These are phyloP conservation scores for Drosophila teissieri DNA, from an alignment of 1,140 invertebrate species.

Conservation along the genomic window DNA sequence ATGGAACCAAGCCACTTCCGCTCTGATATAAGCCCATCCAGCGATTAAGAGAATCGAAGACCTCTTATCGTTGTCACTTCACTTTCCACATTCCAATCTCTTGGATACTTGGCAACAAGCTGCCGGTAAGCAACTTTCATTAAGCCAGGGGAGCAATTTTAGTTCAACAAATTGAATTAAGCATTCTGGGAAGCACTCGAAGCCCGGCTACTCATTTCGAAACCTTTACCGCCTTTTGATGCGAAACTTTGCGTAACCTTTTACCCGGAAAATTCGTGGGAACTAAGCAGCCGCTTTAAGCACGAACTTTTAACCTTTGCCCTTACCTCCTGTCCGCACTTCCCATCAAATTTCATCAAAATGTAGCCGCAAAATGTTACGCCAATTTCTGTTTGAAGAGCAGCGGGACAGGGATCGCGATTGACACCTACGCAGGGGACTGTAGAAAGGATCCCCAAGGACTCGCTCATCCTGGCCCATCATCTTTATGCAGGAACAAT, in stretches of 20 bases:
- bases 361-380: slow-evolving; percentile 57
- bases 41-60: slow-evolving; percentile 13
- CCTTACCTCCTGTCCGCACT: slow-evolving; percentile 5
- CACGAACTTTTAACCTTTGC: slow-evolving; percentile 57
- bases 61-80: slow-evolving; percentile 22
- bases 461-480: slow-evolving; percentile 20
- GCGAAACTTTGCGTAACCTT: slow-evolving; percentile 58
- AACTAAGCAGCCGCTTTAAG: slow-evolving; percentile 37
- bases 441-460: neutral
- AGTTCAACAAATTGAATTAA: slow-evolving; percentile 60
- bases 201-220: slow-evolving; percentile 4
- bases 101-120: slow-evolving; percentile 1
- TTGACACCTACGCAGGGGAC: slow-evolving; percentile 29
- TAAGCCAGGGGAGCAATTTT: slow-evolving; percentile 30
- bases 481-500: slow-evolving; percentile 45
- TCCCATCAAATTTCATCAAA: slow-evolving; percentile 32
- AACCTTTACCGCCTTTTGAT: slow-evolving; percentile 33
- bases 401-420: slow-evolving; percentile 18
- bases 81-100: slow-evolving; percentile 25
- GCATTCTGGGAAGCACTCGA: slow-evolving; percentile 43
- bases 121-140: slow-evolving; percentile 35
- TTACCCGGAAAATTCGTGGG: slow-evolving; percentile 30
- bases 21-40: neutral
- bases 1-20: slow-evolving; percentile 17
- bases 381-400: slow-evolving; percentile 51